phyloP scores from a whole-genome alignment of 1,140 invertebrate species.

The Leptoteleia sp. region DNA sequence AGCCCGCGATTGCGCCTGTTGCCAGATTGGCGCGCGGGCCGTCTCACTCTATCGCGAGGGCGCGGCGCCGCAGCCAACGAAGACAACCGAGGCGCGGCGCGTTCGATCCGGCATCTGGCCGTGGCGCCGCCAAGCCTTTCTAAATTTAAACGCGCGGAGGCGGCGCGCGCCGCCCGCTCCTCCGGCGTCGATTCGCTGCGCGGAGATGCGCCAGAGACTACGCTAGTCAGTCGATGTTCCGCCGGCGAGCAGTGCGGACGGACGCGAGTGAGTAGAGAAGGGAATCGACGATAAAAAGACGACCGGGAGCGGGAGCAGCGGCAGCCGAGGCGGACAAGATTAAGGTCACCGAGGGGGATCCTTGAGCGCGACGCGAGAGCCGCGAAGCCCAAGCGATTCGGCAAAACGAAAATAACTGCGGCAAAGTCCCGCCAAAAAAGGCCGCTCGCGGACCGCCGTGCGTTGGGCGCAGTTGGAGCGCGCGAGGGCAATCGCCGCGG shows the following conservation, averaged over 20 bases:
- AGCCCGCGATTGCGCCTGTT: neutral
- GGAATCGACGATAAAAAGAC: neutral
- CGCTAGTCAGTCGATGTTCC: conserved; percentile 80
- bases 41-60: too few relatives aligned
- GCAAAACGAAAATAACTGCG: conserved; percentile 49
- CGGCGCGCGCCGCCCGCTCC: conserved; percentile 48
- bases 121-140: conserved; percentile 28
- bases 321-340: too few relatives aligned
- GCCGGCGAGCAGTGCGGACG: conserved; percentile 77
- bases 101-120: conserved; percentile 8
- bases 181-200: conserved; percentile 48
- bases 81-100: conserved; percentile 4
- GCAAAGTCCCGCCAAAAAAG: conserved; percentile 49
- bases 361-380: conserved; percentile 7
- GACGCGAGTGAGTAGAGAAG: conserved; percentile 6
- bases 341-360: too few relatives aligned
- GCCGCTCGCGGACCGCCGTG: conserved; percentile 11
- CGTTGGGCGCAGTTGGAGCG: neutral
- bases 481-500: neutral
- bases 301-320: too few relatives aligned
- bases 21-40: conserved; percentile 9
- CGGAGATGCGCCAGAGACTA: conserved; percentile 68
- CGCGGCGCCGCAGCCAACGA: too few relatives aligned
- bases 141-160: conserved; percentile 60
- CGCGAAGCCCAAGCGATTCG: conserved; percentile 11